phyloP scores from a whole-genome alignment of 2,797 vertebrate species.

The Hydrophis major region DNA sequence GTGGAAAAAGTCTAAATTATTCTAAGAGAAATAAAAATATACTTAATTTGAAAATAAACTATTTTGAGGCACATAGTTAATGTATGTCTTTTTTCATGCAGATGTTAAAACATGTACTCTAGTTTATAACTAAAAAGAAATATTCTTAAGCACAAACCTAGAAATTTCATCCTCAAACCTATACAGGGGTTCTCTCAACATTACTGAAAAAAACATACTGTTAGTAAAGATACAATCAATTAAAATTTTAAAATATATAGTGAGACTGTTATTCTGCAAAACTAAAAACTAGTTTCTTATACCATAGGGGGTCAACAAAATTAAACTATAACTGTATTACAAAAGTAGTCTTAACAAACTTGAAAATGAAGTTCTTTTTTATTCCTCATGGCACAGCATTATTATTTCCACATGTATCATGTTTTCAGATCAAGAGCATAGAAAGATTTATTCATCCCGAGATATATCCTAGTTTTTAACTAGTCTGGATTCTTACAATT shows the following conservation, averaged over 20 bases:
- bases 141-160: conserved; percentile 42
- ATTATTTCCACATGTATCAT: conserved; percentile 78
- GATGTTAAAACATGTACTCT: conserved; percentile 30
- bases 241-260: conserved; percentile 37
- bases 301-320: conserved; percentile 42
- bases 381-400: conserved; percentile 61
- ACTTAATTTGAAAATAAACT: conserved; percentile 28
- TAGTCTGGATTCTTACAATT: conserved; percentile 79
- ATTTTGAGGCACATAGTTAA: conserved; percentile 5
- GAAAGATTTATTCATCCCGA: conserved; percentile 81
- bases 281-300: conserved; percentile 48
- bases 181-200: conserved; percentile 44
- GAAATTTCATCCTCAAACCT: conserved; percentile 44
- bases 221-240: conserved; percentile 31
- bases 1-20: conserved; percentile 10
- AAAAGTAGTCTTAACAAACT: conserved; percentile 52
- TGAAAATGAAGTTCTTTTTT: conserved; percentile 42
- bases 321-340: conserved; percentile 35
- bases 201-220: conserved; percentile 41
- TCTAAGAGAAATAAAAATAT: neutral
- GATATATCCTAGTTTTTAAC: conserved; percentile 74
- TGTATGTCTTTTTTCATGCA: conserved; percentile 14
- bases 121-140: conserved; percentile 44
- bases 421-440: conserved; percentile 75
- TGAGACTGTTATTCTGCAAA: conserved; percentile 45